Base-by-base conservation (phyloP, 37 sponge, comb jelly and placozoan species). In the Halichondria panicea region DNA sequence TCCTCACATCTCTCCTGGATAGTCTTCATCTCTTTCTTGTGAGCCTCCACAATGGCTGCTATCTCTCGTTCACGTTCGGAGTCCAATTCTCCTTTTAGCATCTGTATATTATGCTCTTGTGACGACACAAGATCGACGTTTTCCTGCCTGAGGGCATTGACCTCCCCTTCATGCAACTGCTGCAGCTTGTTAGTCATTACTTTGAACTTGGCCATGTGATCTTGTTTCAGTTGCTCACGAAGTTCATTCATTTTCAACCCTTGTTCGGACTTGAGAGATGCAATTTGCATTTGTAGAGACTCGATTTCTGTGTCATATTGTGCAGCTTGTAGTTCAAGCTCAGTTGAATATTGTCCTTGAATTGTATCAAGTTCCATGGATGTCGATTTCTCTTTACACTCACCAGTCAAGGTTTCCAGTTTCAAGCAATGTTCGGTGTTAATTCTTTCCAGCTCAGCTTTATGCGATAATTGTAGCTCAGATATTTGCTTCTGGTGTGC, bases 161-260 rank as follows among this genome's bases (percentile, higher is more conserved):
- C n/a, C 62, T 82, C 76, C 25, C 68, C 55, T 45, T 75, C 57
- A 22, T 82, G 74, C 0, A 68, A 55, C 43, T 72, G 60, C 59
- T 66, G 69, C 33, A 82, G 67, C 57, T 82, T 72, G 18, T 82
- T 68, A 0, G 74, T 82, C 66, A 82, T 25, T 19, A 63, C 50
- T 57, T 64, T 72, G 59, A 74, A 66, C 82, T 82, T 82, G 30
- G 46, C 58, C 58, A 72, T 72, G 56, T 82, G 67, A 33, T 82
- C 65, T 25, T 70, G 34, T 12, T 62, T 50, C 22, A 70, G 63
- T 6, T 70, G 32, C 30, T 56, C 35, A 7, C 52, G 58, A 9
- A 13, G 32, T 13, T 59, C 71, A 33, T 59, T 62, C 63, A 61
- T 43, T 37, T 5, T 40, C n/a, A n/a, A n/a, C n/a, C n/a, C n/a